These are phyloP conservation scores for Scatophagus argus DNA, from an alignment of 2,113 vertebrate genomes.

Conservation along the genomic window DNA sequence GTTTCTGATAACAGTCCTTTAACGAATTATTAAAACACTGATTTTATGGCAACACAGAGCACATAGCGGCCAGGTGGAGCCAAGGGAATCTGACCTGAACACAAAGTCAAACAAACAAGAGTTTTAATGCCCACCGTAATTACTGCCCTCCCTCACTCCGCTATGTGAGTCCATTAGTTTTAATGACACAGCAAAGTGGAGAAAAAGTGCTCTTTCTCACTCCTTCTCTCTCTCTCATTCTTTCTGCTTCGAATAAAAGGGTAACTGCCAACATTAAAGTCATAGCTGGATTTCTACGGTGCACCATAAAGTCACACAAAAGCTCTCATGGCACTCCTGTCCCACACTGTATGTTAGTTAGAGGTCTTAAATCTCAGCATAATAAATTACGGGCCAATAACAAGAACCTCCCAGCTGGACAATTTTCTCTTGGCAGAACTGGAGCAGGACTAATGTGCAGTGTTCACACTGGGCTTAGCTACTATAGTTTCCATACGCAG, in stretches of 20 bases:
- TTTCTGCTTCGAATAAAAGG: constrained; percentile 64
- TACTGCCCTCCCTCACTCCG: constrained; percentile 48
- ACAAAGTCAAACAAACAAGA: constrained; percentile 73
- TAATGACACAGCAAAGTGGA: constrained; percentile 65
- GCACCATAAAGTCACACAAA: constrained; percentile 67
- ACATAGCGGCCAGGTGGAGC: constrained; percentile 53
- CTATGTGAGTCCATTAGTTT: constrained; percentile 51
- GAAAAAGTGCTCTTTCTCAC: constrained; percentile 53
- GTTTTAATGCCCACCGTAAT: constrained; percentile 70
- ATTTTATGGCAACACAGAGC: constrained; percentile 38
- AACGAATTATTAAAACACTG: constrained; percentile 68
- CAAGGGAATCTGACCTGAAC: constrained; percentile 71
- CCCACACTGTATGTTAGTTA: constrained; percentile 46
- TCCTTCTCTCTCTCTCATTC: constrained; percentile 52
- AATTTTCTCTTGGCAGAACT: constrained; percentile 68
- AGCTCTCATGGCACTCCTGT: constrained; percentile 57
- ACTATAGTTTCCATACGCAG: too few species aligned
- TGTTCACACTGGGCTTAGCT: constrained; percentile 48
- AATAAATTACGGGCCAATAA: constrained; percentile 70
- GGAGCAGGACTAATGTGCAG: constrained; percentile 48
- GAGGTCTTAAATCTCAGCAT: constrained; percentile 59
- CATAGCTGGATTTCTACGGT: constrained; percentile 67
- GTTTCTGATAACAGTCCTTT: constrained; percentile 68
- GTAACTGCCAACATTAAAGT: constrained; percentile 72
- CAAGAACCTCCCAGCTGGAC: constrained; percentile 62